These are phyloP conservation scores for Coregonus clupeaformis DNA, from an alignment of 2,113 vertebrate genomes.

Conservation along the genomic window DNA sequence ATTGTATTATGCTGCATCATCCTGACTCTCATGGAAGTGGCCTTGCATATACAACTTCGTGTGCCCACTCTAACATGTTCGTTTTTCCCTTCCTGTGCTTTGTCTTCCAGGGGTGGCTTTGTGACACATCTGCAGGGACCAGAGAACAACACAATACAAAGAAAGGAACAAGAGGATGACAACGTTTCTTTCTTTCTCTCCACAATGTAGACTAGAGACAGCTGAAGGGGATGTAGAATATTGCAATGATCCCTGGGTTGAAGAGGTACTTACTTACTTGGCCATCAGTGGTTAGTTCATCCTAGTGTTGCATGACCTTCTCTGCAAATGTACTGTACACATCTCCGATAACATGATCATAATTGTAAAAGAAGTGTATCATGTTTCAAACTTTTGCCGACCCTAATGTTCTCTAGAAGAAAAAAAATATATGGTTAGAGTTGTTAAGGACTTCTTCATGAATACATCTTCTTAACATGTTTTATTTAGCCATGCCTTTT, in stretches of 20 bases:
- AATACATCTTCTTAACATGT: slow-evolving; percentile 54
- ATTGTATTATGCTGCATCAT: neutral
- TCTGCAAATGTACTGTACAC: slow-evolving; percentile 61
- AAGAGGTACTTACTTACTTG: slow-evolving; percentile 51
- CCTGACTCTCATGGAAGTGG: neutral
- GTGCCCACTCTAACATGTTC: slow-evolving; percentile 30
- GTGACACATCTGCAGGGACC: slow-evolving; percentile 42
- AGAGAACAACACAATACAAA: slow-evolving; percentile 31
- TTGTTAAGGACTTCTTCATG: slow-evolving; percentile 24
- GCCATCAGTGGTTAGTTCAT: slow-evolving; percentile 43
- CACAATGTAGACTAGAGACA: slow-evolving; percentile 52
- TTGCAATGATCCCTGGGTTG: slow-evolving; percentile 52
- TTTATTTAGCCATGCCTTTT: slow-evolving; percentile 73
- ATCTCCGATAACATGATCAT: slow-evolving; percentile 51
- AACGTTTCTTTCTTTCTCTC: slow-evolving; percentile 23
- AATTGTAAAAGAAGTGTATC: slow-evolving; percentile 55
- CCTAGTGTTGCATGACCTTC: slow-evolving; percentile 70
- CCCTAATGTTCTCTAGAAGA: slow-evolving; percentile 46
- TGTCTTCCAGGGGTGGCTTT: slow-evolving; percentile 50
- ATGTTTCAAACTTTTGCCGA: slow-evolving; percentile 55
- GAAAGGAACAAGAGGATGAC: slow-evolving; percentile 33
- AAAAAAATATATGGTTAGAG: slow-evolving; percentile 11
- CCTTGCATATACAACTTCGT: neutral
- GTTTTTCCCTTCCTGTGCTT: slow-evolving; percentile 46
- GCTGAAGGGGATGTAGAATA: slow-evolving; percentile 57